Percentiles rank a stretch among this genome's conserved stretches.
Evolutionary conservation across 2,113 vertebrate genomes (phyloP).

Genomic region (Talpa occidentalis): DNA sequence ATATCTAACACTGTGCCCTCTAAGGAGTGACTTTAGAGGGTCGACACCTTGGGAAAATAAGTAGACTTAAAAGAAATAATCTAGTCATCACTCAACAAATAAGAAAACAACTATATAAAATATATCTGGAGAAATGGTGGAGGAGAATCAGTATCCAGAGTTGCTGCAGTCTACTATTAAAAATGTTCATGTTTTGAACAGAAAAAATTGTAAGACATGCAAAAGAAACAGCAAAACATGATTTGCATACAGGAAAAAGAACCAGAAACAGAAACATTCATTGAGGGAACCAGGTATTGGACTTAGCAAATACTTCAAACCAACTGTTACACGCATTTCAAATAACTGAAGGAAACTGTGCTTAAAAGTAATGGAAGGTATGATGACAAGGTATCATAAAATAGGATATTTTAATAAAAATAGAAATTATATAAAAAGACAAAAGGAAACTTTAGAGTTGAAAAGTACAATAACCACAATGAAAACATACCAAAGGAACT

Average conservation of each 20-base stretch:
- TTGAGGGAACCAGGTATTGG: background rate
- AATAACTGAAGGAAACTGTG: background rate
- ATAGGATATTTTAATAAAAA: background rate
- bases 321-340: background rate
- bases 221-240: background rate
- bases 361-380: background rate
- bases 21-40: background rate
- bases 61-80: background rate
- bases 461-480: background rate
- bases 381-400: background rate
- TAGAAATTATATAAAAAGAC: background rate
- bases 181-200: constrained; percentile 4
- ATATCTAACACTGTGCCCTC: background rate
- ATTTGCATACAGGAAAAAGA: background rate
- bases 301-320: background rate
- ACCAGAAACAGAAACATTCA: background rate
- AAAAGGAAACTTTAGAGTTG: background rate
- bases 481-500: background rate
- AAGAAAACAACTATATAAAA: background rate
- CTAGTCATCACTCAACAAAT: background rate
- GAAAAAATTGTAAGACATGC: background rate
- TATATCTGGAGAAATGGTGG: background rate
- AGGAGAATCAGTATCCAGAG: background rate
- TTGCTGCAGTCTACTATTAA: background rate
- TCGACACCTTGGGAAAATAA: background rate